Evolutionary conservation across 2,888 invertebrate species (phyloP).

Genomic region (Mesopsocus fuscifrons): DNA sequence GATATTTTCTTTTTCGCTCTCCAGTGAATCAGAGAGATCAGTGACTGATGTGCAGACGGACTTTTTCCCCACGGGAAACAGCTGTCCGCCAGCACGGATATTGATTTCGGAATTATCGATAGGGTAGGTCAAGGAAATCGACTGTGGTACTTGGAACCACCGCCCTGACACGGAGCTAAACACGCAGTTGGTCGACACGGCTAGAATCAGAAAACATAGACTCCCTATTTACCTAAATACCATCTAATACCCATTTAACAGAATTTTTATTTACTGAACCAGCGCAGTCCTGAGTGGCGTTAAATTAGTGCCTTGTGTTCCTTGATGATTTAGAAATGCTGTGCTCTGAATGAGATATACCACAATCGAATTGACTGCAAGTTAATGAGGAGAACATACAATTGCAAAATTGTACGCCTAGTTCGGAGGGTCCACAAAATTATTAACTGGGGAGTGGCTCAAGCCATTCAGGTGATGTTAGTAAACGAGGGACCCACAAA

Average conservation of each 20-base stretch:
- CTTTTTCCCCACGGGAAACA: conserved; percentile 20
- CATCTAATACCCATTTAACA: neutral
- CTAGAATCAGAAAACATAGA: conserved; percentile 9
- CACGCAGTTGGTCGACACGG: conserved; percentile 21
- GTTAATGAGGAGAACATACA: too few species aligned
- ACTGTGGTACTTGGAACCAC: conserved; percentile 21
- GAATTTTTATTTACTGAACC: too few species aligned
- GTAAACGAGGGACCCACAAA: too few species aligned
- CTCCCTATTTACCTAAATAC: neutral
- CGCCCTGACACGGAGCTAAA: conserved; percentile 22
- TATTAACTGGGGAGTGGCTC: too few species aligned
- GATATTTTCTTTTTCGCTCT: conserved; percentile 8
- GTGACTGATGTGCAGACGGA: conserved; percentile 15
- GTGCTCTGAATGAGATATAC: too few species aligned
- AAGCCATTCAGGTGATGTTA: too few species aligned
- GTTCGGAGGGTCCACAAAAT: too few species aligned
- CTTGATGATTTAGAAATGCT: too few species aligned
- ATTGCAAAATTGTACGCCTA: too few species aligned
- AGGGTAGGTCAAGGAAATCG: conserved; percentile 19
- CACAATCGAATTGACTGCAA: too few species aligned
- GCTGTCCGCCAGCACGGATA: conserved; percentile 24
- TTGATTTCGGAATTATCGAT: conserved; percentile 23
- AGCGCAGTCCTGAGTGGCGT: too few species aligned
- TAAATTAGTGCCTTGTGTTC: too few species aligned
- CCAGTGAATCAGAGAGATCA: conserved; percentile 11